A percentile compares a stretch with the other conserved stretches of the same genome.
phyloP scores from a whole-genome alignment of 2,113 vertebrate genomes.

The Carassius auratus region DNA sequence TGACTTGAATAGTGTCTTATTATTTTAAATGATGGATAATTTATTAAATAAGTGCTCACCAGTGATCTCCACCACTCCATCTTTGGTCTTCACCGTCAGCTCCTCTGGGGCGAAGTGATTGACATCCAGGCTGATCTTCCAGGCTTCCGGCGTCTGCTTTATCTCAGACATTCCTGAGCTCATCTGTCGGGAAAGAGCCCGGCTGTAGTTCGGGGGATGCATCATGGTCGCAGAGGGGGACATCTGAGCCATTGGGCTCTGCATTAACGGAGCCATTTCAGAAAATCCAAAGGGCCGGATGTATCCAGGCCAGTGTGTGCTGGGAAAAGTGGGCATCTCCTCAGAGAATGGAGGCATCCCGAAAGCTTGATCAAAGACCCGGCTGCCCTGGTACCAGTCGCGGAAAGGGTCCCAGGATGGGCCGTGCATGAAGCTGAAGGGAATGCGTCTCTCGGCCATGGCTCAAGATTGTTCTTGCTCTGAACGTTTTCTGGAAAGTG shows the following conservation, averaged over 20 bases:
- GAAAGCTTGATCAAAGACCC: constrained; percentile 93
- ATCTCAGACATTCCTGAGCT: constrained; percentile 95
- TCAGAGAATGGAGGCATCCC: constrained; percentile 86
- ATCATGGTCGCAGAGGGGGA: constrained; percentile 33
- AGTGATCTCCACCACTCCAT: constrained; percentile 91
- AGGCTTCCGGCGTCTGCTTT: constrained; percentile 88
- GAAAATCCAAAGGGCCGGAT: constrained; percentile 73
- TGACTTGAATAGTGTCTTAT: no score
- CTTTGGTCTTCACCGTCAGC: constrained; percentile 94
- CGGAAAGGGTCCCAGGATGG: constrained; percentile 96
- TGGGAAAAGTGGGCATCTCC: constrained; percentile 83
- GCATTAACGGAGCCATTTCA: constrained; percentile 56
- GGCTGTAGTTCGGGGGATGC: constrained; percentile 68
- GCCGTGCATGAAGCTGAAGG: constrained; percentile 86
- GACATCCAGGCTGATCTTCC: constrained; percentile 94
- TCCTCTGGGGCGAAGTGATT: constrained; percentile 96
- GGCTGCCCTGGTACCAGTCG: constrained; percentile 88
- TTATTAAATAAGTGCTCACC: constrained; percentile 73
- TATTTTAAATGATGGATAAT: background rate
- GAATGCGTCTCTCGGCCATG: constrained; percentile 91
- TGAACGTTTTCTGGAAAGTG: constrained; percentile 54
- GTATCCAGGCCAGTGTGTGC: constrained; percentile 89
- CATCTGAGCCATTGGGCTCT: background rate
- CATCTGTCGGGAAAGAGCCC: constrained; percentile 84
- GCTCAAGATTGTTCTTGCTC: constrained; percentile 41